Evolutionary conservation across 2,113 vertebrate genomes (phyloP).

Genomic region (Clarias batrachus): DNA sequence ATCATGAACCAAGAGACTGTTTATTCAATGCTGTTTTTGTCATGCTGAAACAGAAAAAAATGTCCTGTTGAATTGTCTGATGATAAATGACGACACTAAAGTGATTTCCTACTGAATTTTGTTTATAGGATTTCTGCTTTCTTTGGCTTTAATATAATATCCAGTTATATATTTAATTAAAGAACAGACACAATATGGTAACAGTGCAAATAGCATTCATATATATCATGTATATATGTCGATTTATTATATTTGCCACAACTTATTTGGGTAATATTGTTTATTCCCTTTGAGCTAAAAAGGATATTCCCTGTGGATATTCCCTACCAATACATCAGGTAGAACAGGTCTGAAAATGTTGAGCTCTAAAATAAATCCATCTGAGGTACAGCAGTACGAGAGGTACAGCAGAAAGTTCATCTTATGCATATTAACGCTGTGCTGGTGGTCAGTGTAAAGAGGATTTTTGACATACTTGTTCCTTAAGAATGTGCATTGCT

Average conservation of each 20-base stretch:
- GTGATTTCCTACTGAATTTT: conserved; percentile 43
- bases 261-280: neutral
- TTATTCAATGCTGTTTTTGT: conserved; percentile 16
- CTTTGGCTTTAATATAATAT: neutral
- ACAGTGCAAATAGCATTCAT: neutral
- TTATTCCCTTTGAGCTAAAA: neutral
- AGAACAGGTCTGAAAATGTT: neutral
- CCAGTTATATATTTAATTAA: neutral
- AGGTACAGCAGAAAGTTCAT: too few relatives aligned
- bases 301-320: neutral
- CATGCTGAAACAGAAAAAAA: conserved; percentile 30
- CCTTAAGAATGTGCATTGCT: neutral
- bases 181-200: neutral
- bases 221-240: neutral
- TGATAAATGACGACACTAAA: conserved; percentile 53
- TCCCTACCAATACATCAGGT: neutral
- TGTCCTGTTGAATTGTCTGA: conserved; percentile 29
- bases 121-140: conserved; percentile 3
- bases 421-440: conserved; percentile 1
- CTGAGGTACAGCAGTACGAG: neutral
- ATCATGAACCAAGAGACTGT: conserved; percentile 20
- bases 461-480: neutral
- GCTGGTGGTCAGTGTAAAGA: neutral
- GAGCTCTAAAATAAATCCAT: neutral
- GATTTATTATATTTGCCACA: neutral